Percentiles rank a stretch among this genome's conserved stretches.
Evolutionary conservation across 2,888 invertebrate species (phyloP).

Genomic region (Cheilosia scutellata): DNA sequence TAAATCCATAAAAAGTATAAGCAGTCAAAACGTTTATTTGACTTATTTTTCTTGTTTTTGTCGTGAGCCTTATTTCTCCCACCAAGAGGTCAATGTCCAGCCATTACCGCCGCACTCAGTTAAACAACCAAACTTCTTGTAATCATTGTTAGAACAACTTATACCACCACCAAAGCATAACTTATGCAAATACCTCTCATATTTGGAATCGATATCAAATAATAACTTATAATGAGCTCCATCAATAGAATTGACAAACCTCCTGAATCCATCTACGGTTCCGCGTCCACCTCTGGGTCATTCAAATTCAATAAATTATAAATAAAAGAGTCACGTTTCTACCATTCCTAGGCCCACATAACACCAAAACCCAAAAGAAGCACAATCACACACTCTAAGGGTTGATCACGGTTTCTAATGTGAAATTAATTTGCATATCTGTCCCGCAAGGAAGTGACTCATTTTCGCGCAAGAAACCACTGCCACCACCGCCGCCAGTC

Average conservation of each 20-base stretch:
- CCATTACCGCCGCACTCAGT: neutral
- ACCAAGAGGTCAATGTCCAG: neutral
- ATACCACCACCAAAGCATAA: neutral
- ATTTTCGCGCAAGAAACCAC: conserved; percentile 27
- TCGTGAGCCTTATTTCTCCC: neutral
- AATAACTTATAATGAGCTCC: conserved; percentile 35
- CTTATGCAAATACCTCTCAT: conserved; percentile 11
- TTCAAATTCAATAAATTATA: conserved; percentile 23
- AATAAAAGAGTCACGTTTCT: conserved; percentile 46
- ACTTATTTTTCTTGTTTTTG: no score
- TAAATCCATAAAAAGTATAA: no score
- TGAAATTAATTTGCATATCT: conserved; percentile 70
- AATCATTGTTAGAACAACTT: neutral
- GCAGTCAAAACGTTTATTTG: no score
- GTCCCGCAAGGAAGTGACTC: conserved; percentile 61
- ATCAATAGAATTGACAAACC: conserved; percentile 34
- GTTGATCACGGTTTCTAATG: conserved; percentile 65
- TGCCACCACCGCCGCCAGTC: no score
- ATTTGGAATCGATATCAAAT: conserved; percentile 40
- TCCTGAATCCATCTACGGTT: conserved; percentile 35
- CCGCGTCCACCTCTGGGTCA: conserved; percentile 28
- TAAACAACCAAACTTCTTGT: neutral
- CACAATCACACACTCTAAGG: conserved; percentile 33
- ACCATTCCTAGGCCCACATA: conserved; percentile 13
- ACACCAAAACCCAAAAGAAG: neutral